Evolutionary conservation across 2,888 invertebrate genomes (phyloP).

Genomic region (Ectemnius cavifrons): DNA sequence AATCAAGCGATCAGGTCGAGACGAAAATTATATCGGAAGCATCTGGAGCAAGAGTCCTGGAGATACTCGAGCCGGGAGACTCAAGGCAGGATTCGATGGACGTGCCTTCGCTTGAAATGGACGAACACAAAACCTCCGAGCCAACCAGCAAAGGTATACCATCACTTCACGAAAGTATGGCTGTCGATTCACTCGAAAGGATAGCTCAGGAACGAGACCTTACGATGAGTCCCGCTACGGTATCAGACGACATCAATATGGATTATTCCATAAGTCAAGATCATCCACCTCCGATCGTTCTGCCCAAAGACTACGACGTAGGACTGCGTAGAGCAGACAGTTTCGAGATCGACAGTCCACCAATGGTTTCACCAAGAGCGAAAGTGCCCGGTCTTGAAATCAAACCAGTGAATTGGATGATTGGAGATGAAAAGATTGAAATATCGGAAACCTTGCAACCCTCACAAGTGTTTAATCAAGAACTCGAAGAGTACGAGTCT

Average conservation of each 20-base stretch:
- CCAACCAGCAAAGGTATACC: slow-evolving; percentile 57
- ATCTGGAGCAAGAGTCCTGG: slow-evolving; percentile 68
- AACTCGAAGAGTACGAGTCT: slow-evolving; percentile 73
- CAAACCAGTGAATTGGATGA: slow-evolving; percentile 74
- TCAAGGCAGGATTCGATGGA: slow-evolving; percentile 71
- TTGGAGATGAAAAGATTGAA: slow-evolving; percentile 76
- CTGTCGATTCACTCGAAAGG: slow-evolving; percentile 68
- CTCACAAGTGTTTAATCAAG: slow-evolving; percentile 72
- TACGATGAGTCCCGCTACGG: slow-evolving; percentile 66
- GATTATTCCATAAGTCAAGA: slow-evolving; percentile 66
- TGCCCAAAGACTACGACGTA: slow-evolving; percentile 13
- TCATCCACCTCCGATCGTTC: slow-evolving; percentile 13
- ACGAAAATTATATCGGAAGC: slow-evolving; percentile 56
- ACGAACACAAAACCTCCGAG: slow-evolving; percentile 65
- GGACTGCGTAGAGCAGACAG: slow-evolving; percentile 60
- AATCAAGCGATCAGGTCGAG: slow-evolving; percentile 39
- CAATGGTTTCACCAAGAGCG: slow-evolving; percentile 69
- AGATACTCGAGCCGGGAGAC: slow-evolving; percentile 68
- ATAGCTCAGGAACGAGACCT: slow-evolving; percentile 67
- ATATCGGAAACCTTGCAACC: slow-evolving; percentile 73
- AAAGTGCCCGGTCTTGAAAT: slow-evolving; percentile 72
- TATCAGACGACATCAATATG: slow-evolving; percentile 66
- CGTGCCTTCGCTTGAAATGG: slow-evolving; percentile 70
- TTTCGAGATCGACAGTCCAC: slow-evolving; percentile 72
- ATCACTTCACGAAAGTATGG: slow-evolving; percentile 68